Percentiles rank a stretch among this genome's conserved stretches.
Conservation (phyloP, 2,888 invertebrate species). For the Drosophila buzzatii region DNA sequence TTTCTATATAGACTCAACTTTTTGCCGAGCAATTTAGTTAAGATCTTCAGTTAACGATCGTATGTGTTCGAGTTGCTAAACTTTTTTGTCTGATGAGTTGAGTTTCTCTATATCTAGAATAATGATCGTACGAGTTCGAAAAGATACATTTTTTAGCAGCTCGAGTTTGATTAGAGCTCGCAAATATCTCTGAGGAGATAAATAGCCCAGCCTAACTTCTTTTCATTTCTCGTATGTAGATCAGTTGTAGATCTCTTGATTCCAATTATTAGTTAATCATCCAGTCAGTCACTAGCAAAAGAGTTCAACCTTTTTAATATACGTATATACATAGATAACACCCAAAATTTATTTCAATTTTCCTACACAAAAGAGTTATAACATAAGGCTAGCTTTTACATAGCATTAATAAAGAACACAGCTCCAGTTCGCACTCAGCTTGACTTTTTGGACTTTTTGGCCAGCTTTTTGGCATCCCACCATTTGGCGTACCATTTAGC, state of each 20-base stretch:
- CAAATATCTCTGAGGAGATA: not conserved
- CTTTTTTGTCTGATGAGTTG: too few relatives aligned
- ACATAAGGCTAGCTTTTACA: conserved; percentile 22
- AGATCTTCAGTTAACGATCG: too few relatives aligned
- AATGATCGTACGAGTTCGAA: not conserved
- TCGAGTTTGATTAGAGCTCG: too few relatives aligned
- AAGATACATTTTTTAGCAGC: not conserved
- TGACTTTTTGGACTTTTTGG: conserved; percentile 52
- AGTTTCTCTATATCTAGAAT: not conserved
- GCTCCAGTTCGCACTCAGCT: conserved; percentile 28
- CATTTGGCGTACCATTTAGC: conserved; percentile 84
- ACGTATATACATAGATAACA: conserved; percentile 8
- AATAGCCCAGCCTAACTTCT: too few relatives aligned
- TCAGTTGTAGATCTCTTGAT: too few relatives aligned
- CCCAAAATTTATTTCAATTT: conserved; percentile 37
- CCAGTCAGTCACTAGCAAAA: not conserved
- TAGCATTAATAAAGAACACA: conserved; percentile 9
- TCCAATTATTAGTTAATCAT: not conserved
- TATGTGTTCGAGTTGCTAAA: too few relatives aligned
- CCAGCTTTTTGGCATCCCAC: conserved; percentile 70
- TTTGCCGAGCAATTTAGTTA: too few relatives aligned
- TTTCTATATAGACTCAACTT: not conserved
- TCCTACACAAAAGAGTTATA: conserved; percentile 21
- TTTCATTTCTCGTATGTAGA: too few relatives aligned
- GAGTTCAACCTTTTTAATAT: not conserved